These are phyloP conservation scores for Petrocephalus zakoni DNA, from an alignment of 2,113 vertebrate species.

Conservation along the genomic window DNA sequence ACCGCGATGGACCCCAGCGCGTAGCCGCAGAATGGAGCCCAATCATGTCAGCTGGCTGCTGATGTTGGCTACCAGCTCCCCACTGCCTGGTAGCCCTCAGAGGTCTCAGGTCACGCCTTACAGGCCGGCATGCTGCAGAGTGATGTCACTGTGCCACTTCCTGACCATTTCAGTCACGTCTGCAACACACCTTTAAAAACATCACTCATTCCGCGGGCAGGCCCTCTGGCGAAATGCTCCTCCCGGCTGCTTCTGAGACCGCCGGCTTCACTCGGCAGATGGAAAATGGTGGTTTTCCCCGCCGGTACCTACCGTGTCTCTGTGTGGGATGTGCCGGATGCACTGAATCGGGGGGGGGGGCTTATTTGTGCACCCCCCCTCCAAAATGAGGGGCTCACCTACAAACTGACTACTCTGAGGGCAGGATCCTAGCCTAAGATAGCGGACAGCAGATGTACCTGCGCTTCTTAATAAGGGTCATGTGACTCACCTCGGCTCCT, in stretches of 20 bases:
- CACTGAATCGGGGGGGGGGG: neutral
- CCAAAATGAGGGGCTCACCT: neutral
- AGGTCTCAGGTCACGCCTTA: neutral
- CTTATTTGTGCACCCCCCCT: neutral
- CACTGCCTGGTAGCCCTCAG: neutral
- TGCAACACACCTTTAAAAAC: neutral
- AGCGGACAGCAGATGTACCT: neutral
- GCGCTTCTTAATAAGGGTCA: neutral
- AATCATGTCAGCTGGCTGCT: neutral
- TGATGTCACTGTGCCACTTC: neutral
- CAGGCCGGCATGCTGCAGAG: neutral
- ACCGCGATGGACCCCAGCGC: neutral
- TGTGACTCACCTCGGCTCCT: neutral
- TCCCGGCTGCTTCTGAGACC: neutral
- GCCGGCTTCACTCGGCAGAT: neutral
- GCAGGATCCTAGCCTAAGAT: neutral
- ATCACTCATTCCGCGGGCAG: neutral
- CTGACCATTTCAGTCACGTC: neutral
- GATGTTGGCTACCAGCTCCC: neutral
- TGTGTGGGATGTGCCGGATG: neutral
- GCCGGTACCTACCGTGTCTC: neutral
- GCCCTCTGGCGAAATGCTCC: neutral
- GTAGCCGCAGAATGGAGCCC: neutral
- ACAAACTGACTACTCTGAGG: neutral
- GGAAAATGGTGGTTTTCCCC: neutral